These are phyloP conservation scores for Calyptommatus sinebrachiatus DNA, from an alignment of 2,113 vertebrate species.

Conservation along the genomic window DNA sequence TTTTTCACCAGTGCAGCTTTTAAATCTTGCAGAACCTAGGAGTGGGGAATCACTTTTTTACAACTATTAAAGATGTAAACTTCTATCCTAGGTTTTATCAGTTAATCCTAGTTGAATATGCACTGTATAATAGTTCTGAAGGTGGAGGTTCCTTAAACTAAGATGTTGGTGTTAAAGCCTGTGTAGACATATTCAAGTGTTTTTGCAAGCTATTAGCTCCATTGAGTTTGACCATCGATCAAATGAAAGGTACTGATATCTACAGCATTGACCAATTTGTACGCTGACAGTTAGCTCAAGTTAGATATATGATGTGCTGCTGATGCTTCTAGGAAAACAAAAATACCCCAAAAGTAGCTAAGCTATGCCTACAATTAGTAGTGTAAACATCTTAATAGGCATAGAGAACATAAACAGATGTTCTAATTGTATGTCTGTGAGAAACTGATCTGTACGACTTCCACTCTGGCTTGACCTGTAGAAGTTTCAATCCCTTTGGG, in stretches of 20 bases:
- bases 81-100: too few relatives aligned
- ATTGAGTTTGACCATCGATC: fast-evolving
- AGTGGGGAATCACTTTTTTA: too few relatives aligned
- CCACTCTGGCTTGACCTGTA: slow-evolving; percentile 68
- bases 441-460: slow-evolving; percentile 65
- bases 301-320: slow-evolving; percentile 52
- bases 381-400: slow-evolving; percentile 69
- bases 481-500: slow-evolving; percentile 57
- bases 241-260: slow-evolving; percentile 14
- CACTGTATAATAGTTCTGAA: neutral
- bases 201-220: slow-evolving; percentile 1
- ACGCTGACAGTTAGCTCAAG: slow-evolving; percentile 48
- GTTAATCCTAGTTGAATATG: too few relatives aligned
- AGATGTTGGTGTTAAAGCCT: neutral
- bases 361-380: slow-evolving; percentile 67
- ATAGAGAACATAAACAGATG: slow-evolving; percentile 72
- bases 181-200: neutral
- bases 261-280: neutral
- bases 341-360: slow-evolving; percentile 45
- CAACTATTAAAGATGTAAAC: too few relatives aligned
- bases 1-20: too few relatives aligned
- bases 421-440: slow-evolving; percentile 66
- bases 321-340: slow-evolving; percentile 54
- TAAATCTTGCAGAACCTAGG: too few relatives aligned
- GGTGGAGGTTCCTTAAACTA: neutral